Base-by-base conservation (phyloP, 2,888 invertebrate species). In the Melitaea athalia region DNA sequence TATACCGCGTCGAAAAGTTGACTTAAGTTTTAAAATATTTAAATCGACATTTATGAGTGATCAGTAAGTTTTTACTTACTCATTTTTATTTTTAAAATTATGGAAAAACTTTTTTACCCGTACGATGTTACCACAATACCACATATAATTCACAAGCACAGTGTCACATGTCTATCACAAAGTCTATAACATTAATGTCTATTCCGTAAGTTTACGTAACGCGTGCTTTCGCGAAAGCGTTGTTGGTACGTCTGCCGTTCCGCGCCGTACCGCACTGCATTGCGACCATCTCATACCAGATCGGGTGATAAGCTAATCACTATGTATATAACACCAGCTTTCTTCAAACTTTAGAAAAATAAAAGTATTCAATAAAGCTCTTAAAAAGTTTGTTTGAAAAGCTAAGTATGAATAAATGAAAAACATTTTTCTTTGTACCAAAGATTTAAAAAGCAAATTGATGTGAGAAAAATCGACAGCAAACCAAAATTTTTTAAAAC, bases 181-280 rank as follows among this genome's bases (percentile, higher is more conserved):
- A 53, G 42, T 59, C 61, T 49, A 42, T 49, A 59, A 63, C 42
- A 45, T 49, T 11, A 24, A 11, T 12, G 59, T 53, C 47, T 5
- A 15, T 24, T 17, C 57, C 50, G 49, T n/a, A 62, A 68, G 11
- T 72, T 72, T 69, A 69, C 64, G 71, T 71, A 71, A 71, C 69
- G 66, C 91, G 91, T 91, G 91, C 89, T 88, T 83, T 79, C 90
- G 70, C 82, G 74, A 75, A 83, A 85, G 80, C 86, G 88, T 76
- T 86, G 80, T 80, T 84, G 82, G 79, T 79, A 81, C 91, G 89
- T 91, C 91, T 91, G 91, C 76, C 86, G 85, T 77, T 79, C 74
- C 78, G 80, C 79, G 77, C 79, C 82, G 79, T 77, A 79, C 81
- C 79, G 79, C 87, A 87, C 91, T 91, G 91, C 91, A 92, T 85